These are phyloP conservation scores for Cheilosia variabilis DNA, from an alignment of 2,888 invertebrate species.

Conservation along the genomic window DNA sequence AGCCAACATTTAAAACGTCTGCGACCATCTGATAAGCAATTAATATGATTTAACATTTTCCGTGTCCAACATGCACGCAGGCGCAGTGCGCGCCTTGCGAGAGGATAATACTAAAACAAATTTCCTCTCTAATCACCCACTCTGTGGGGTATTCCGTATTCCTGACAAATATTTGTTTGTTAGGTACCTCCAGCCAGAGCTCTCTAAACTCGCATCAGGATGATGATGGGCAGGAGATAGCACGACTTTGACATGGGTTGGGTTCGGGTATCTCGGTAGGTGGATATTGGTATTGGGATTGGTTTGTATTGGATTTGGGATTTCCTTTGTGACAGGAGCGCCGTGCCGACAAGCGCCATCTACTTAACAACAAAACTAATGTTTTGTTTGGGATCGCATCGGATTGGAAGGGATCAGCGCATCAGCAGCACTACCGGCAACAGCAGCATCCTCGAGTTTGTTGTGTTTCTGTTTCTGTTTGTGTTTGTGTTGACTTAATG, in stretches of 20 bases:
- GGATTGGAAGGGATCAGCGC: not conserved
- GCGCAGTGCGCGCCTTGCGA: not conserved
- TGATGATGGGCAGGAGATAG: conserved; percentile 39
- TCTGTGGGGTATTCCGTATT: conserved; percentile 62
- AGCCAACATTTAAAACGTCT: conserved; percentile 17
- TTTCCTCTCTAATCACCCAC: conserved; percentile 64
- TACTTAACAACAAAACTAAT: conserved; percentile 59
- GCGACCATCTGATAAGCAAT: conserved; percentile 68
- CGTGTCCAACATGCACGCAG: conserved; percentile 9
- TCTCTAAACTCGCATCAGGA: not conserved
- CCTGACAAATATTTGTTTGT: conserved; percentile 71
- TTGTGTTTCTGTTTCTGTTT: conserved; percentile 9
- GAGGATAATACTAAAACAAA: conserved; percentile 30
- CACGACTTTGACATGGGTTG: conserved; percentile 58
- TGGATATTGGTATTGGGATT: conserved; percentile 53
- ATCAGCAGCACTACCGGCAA: no score
- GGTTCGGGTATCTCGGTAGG: conserved; percentile 72
- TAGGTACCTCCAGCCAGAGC: not conserved
- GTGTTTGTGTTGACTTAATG: conserved; percentile 67
- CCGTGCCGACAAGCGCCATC: conserved; percentile 70
- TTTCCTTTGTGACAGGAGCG: conserved; percentile 68
- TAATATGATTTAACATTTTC: conserved; percentile 72
- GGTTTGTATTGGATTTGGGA: conserved; percentile 35
- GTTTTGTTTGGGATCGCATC: conserved; percentile 60
- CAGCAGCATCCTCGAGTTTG: conserved; percentile 19